phyloP scores from a whole-genome alignment of 1,140 invertebrate species.

The Helicoverpa armigera region DNA sequence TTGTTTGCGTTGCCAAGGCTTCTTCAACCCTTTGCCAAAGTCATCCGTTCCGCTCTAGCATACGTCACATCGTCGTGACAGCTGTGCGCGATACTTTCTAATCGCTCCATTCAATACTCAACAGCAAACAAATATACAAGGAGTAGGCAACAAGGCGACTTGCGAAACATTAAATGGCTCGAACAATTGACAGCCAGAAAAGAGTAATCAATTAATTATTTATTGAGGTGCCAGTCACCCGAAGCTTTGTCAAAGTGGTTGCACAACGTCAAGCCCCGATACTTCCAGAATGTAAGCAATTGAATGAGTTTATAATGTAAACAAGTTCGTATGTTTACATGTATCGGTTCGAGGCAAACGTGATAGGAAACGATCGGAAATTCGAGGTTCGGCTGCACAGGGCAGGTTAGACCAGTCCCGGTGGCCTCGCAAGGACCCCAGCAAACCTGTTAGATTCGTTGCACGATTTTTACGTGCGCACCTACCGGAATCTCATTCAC shows the following conservation, averaged over 20 bases:
- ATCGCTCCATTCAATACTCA: constrained; percentile 78
- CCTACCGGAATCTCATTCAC: constrained; percentile 86
- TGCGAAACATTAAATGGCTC: constrained; percentile 76
- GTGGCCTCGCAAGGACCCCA: constrained; percentile 85
- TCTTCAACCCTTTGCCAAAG: constrained; percentile 79
- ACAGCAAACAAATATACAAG: constrained; percentile 76
- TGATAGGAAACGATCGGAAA: constrained; percentile 83
- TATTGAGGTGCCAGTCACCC: constrained; percentile 61
- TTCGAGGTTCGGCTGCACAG: constrained; percentile 83
- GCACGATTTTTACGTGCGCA: constrained; percentile 86
- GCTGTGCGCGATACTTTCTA: constrained; percentile 84
- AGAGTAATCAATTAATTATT: constrained; percentile 79
- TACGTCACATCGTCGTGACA: constrained; percentile 83
- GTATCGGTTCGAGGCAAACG: constrained; percentile 69
- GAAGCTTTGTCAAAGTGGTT: constrained; percentile 44
- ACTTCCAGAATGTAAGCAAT: constrained; percentile 31
- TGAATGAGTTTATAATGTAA: constrained; percentile 52
- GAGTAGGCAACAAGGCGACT: constrained; percentile 74
- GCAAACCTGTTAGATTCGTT: constrained; percentile 87
- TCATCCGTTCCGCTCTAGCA: constrained; percentile 82
- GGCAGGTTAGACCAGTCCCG: constrained; percentile 86
- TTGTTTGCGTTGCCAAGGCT: constrained; percentile 77
- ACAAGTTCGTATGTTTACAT: constrained; percentile 67
- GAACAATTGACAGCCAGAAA: constrained; percentile 74
- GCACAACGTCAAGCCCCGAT: constrained; percentile 40